Evolutionary conservation across 2,888 invertebrate species (phyloP), one percentile per base, ranked within the genome.

Genomic region (Eustalomyia histrio): DNA sequence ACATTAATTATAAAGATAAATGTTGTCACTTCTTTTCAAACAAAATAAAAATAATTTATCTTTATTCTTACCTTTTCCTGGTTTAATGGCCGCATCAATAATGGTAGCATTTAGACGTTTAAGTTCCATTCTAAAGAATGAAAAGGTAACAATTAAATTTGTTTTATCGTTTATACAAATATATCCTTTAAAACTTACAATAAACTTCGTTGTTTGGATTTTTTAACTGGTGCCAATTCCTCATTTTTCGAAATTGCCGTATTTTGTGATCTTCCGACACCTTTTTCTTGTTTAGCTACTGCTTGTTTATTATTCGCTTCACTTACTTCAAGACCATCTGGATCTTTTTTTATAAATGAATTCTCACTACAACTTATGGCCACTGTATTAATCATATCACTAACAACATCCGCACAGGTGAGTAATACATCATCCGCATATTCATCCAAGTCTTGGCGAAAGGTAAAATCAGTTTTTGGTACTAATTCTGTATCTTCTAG

Each of bases 81-180:
- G 85, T 61, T 87, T 88, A 67, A 85, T 85, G 0, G 86, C 88
- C 1, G 91, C 90, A 85, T 92, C 92, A 68, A 95, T 94, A 39
- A 94, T 92, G 78, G 94, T 94, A 9, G 94, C 94, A 89, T 93
- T 94, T 47, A 95, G 91, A 82, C 94, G 91, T 72, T 91, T 91
- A 78, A 95, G 88, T 89, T 94, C 94, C 67, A 78, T 78, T 80
- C 89, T 90, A 83, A 39, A 84, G 16, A 6, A 29, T 29, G 21
- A 21, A 21, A 29, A 29, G 1, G 29, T n/a, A n/a, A 29, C 3
- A 29, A 29, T 29, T 29, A 29, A 29, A 29, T 12, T 35, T 10
- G 3, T 14, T 12, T 39, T 39, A 14, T 3, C 39, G 12, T 12
- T 12, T 12, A 12, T 12, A 6, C 29, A 39, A 12, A 12, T 39